Evolutionary conservation across 2,113 vertebrate genomes (phyloP), one percentile per base, ranked within the genome.

Genomic region (Equus przewalskii): DNA sequence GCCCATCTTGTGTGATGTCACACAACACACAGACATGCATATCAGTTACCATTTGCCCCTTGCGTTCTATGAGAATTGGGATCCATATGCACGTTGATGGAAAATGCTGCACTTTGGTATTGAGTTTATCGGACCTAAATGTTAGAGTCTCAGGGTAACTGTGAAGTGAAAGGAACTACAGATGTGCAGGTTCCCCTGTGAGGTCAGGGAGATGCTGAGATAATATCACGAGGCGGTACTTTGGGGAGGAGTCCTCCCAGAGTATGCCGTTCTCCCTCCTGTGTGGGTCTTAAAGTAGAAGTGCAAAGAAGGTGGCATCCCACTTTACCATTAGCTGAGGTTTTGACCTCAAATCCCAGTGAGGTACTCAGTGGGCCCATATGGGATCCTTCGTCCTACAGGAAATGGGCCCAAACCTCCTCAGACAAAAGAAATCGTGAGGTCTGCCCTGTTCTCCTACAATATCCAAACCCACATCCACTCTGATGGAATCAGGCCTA

Each of bases 1-100:
- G 1, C 22, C 6, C n/a, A 3, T 36, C 41, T 33, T 36, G 3
- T 21, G 62, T 4, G 26, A 44, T 16, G 41, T 56, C 22, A n/a
- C 5, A 10, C 3, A 0, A 26, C 7, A 44, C 22, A 36, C 2
- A 26, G 14, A 64, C 9, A 15, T 0, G 4, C 16, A 3, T 14
- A 19, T 16, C 15, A 5, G 33, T 7, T 76, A 46, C 65, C 33
- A 5, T 46, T 64, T 84, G 69, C 18, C 41, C 46, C 26, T 19
- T 2, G 67, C 26, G 49, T 24, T 73, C 62, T 72, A 1, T 7
- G 60, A 75, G 33, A 79, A 70, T 22, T 0, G 0, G 80, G 7
- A 51, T 89, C 60, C 22, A 5, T 2, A 5, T 30, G 11, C 51
- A 24, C 2, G 0, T 0, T 19, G 2, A 21, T 46, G 65, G 86